These are phyloP conservation scores for Philonicus albiceps DNA, from an alignment of 2,888 invertebrate genomes.

Conservation along the genomic window DNA sequence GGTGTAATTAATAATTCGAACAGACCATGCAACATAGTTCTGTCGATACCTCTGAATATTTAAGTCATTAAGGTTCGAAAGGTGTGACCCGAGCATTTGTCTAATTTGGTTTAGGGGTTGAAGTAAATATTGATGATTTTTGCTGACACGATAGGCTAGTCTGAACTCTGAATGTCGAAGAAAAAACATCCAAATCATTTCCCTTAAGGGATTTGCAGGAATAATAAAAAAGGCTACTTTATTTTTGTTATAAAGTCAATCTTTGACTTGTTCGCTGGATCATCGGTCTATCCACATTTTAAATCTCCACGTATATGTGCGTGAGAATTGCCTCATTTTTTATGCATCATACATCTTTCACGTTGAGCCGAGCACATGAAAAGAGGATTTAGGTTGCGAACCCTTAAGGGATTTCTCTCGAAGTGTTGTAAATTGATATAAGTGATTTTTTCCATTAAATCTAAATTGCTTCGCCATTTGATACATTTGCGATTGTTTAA, in stretches of 20 bases:
- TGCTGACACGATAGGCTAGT: neutral
- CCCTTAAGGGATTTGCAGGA: neutral
- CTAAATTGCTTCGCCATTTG: neutral
- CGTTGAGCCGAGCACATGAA: neutral
- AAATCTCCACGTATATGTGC: neutral
- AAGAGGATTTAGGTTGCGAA: neutral
- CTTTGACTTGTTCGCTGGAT: neutral
- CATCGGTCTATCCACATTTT: neutral
- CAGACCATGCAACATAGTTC: neutral
- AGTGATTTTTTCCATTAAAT: neutral
- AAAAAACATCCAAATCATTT: neutral
- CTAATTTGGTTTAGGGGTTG: neutral
- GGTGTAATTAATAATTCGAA: slow-evolving; percentile 20
- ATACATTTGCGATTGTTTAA: neutral
- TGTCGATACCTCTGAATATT: neutral
- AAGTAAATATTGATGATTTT: neutral
- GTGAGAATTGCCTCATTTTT: slow-evolving; percentile 5
- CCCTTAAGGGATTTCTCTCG: neutral
- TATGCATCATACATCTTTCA: neutral
- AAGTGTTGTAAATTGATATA: neutral
- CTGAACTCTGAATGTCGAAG: neutral
- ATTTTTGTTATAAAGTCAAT: neutral
- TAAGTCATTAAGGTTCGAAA: neutral
- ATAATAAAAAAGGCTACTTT: neutral
- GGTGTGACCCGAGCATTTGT: neutral